A percentile compares a stretch with the other conserved stretches of the same genome.
These are phyloP conservation scores for Tethea ocularis DNA, from an alignment of 2,888 invertebrate species.

Conservation along the genomic window DNA sequence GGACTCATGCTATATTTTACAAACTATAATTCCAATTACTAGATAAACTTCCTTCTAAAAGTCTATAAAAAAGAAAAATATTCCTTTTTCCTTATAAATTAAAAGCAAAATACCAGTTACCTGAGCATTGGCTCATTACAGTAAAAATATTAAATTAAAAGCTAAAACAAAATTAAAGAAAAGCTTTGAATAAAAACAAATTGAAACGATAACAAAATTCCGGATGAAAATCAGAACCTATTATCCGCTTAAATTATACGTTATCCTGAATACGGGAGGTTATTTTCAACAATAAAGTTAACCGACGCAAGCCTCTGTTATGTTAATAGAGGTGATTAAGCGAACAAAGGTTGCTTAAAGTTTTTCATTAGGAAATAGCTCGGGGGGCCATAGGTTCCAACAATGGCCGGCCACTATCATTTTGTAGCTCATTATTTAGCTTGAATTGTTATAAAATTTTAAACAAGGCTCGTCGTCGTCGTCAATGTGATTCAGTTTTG, in stretches of 20 bases:
- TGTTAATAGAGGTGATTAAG: constrained; percentile 36
- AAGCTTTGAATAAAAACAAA: not conserved
- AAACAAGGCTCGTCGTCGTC: not conserved
- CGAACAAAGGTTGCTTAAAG: constrained; percentile 31
- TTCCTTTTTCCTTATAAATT: too few species aligned
- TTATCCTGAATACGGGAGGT: constrained; percentile 9
- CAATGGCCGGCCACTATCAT: constrained; percentile 26
- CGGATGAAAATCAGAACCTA: not conserved
- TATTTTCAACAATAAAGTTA: constrained; percentile 28
- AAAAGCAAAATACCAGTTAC: too few species aligned
- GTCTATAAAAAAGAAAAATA: too few species aligned
- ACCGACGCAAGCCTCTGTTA: constrained; percentile 31
- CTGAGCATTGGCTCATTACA: too few species aligned
- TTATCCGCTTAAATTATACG: constrained; percentile 19
- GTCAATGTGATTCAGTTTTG: not conserved
- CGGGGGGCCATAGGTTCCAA: constrained; percentile 21
- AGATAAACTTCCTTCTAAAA: too few species aligned
- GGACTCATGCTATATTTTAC: too few species aligned
- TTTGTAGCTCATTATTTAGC: constrained; percentile 5
- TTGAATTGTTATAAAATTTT: not conserved
- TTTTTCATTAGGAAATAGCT: constrained; percentile 35
- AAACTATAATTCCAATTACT: too few species aligned
- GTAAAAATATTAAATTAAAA: too few species aligned
- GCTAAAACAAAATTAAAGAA: not conserved
- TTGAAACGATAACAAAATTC: not conserved